phyloP scores from a whole-genome alignment of 92 coral and sea anemone genomes.

The Micromussa lordhowensis region DNA sequence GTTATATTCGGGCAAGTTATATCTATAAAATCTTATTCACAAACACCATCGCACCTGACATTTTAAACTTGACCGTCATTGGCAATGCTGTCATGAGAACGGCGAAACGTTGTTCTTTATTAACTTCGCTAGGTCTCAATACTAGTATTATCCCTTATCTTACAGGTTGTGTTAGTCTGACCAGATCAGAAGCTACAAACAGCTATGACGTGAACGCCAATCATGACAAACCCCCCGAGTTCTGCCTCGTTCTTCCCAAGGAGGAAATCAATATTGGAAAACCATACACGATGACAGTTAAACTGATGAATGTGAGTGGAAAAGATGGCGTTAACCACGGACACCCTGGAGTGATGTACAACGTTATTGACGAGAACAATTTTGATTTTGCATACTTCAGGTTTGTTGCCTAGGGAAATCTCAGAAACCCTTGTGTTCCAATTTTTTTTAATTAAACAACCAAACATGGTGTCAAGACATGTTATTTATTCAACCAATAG shows the following conservation, averaged over 20 bases:
- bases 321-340: neutral
- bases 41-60: too few species aligned
- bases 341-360: constrained; percentile 22
- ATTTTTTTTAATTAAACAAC: too few species aligned
- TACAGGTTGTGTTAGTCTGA: neutral
- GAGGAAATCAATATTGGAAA: neutral
- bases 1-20: too few species aligned
- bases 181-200: neutral
- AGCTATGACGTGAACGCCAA: constrained; percentile 3
- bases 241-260: neutral
- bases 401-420: neutral
- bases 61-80: too few species aligned
- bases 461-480: too few species aligned
- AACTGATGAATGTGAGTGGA: neutral
- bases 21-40: too few species aligned
- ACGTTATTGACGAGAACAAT: constrained; percentile 5
- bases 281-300: neutral
- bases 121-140: too few species aligned
- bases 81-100: too few species aligned
- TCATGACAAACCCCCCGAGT: neutral
- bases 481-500: too few species aligned
- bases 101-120: too few species aligned
- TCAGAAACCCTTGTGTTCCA: too few species aligned
- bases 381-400: constrained; percentile 10
- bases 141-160: too few species aligned